phyloP scores from a whole-genome alignment of 2,797 vertebrate genomes.

The Neostethus bicornis region DNA sequence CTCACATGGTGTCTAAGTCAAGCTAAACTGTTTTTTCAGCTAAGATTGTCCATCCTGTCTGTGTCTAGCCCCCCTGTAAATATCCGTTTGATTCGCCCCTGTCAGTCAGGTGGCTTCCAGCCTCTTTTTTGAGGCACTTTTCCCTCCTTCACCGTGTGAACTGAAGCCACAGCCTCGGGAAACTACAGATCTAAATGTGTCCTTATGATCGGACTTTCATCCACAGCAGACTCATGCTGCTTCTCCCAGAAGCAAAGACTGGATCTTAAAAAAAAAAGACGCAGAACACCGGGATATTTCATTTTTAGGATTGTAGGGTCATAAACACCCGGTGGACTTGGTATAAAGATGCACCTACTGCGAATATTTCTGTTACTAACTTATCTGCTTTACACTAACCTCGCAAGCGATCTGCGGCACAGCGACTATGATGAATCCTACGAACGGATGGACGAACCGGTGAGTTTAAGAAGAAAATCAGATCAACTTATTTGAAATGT shows the following conservation, averaged over 20 bases:
- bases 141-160: neutral
- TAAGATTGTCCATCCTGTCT: no score
- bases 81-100: no score
- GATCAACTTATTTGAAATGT: neutral
- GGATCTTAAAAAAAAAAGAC: constrained; percentile 33
- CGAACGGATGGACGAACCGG: constrained; percentile 85
- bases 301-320: constrained; percentile 30
- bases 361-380: constrained; percentile 75
- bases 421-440: constrained; percentile 82
- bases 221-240: no score
- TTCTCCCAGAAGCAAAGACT: constrained; percentile 15
- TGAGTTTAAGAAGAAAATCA: constrained; percentile 64
- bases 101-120: no score
- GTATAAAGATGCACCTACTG: constrained; percentile 72
- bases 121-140: no score
- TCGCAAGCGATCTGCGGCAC: constrained; percentile 86
- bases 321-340: constrained; percentile 39
- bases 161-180: constrained; percentile 11
- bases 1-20: no score
- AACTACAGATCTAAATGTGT: constrained; percentile 26
- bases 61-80: no score
- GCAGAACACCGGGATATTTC: no score
- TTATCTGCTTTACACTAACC: constrained; percentile 73
- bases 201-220: constrained; percentile 36
- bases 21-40: no score